phyloP scores from a whole-genome alignment of 2,113 vertebrate genomes.

The Synchiropus splendidus region DNA sequence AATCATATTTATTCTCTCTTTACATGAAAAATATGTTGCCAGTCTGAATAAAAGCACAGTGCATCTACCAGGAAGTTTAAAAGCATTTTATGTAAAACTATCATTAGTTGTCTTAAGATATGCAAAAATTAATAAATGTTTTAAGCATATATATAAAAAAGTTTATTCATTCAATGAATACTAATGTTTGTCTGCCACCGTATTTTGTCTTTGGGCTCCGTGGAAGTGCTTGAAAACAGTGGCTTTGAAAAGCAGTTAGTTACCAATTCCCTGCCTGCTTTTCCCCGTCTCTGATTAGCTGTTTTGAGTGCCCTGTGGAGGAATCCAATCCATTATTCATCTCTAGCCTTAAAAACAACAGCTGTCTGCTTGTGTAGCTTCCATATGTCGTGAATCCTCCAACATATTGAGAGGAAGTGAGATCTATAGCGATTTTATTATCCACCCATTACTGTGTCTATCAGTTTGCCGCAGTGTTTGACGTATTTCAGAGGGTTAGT shows the following conservation, averaged over 20 bases:
- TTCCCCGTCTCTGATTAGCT: conserved; percentile 61
- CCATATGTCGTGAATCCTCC: conserved; percentile 50
- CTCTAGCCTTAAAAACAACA: conserved; percentile 52
- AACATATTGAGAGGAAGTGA: conserved; percentile 45
- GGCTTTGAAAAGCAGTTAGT: conserved; percentile 52
- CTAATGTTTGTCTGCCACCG: conserved; percentile 36
- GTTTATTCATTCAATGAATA: conserved; percentile 30
- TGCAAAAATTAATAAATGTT: too few species aligned
- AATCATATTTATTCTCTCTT: too few species aligned
- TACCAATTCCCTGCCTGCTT: conserved; percentile 54
- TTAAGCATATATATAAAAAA: too few species aligned
- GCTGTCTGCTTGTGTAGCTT: conserved; percentile 58
- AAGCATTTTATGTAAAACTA: too few species aligned
- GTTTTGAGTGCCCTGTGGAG: conserved; percentile 52
- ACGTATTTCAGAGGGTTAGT: too few species aligned
- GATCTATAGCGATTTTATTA: conserved; percentile 33
- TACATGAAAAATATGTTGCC: too few species aligned
- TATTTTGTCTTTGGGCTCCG: conserved; percentile 50
- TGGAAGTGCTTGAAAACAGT: conserved; percentile 47
- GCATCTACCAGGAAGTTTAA: too few species aligned
- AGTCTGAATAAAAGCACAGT: too few species aligned
- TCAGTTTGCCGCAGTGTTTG: too few species aligned
- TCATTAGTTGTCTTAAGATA: too few species aligned
- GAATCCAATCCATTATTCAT: conserved; percentile 65
- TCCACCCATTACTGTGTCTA: too few species aligned